These are phyloP conservation scores for Ophioninae sp. DNA, from an alignment of 2,888 invertebrate species.

Conservation along the genomic window DNA sequence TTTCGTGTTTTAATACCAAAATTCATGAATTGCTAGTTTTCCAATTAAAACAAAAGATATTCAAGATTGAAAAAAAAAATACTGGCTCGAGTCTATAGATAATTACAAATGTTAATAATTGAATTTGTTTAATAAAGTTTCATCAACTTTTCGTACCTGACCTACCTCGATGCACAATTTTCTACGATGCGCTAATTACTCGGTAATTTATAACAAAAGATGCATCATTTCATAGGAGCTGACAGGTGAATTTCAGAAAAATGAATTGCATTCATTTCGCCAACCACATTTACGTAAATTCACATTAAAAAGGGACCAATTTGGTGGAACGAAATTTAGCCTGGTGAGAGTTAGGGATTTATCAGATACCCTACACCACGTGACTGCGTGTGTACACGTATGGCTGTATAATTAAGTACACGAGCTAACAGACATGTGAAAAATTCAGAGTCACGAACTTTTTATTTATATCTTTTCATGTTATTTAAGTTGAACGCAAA, in stretches of 20 bases:
- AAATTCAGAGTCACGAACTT: not conserved
- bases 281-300: not conserved
- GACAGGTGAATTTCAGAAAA: not conserved
- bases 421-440: not conserved
- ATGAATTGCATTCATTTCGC: not conserved
- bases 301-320: not conserved
- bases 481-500: not conserved
- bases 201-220: not conserved
- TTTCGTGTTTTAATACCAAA: no score
- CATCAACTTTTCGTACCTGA: not conserved
- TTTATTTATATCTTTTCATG: not conserved
- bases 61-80: no score
- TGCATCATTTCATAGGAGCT: not conserved
- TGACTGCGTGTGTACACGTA: no score
- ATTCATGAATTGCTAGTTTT: no score
- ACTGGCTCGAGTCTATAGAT: no score
- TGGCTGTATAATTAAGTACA: not conserved
- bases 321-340: not conserved
- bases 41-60: no score
- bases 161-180: not conserved
- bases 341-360: not conserved
- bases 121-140: not conserved
- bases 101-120: not conserved
- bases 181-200: not conserved
- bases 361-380: not conserved